Percentiles rank a stretch among this genome's conserved stretches.
Evolutionary conservation across 2,888 invertebrate genomes (phyloP).

Genomic region (Aspidapion aeneum): DNA sequence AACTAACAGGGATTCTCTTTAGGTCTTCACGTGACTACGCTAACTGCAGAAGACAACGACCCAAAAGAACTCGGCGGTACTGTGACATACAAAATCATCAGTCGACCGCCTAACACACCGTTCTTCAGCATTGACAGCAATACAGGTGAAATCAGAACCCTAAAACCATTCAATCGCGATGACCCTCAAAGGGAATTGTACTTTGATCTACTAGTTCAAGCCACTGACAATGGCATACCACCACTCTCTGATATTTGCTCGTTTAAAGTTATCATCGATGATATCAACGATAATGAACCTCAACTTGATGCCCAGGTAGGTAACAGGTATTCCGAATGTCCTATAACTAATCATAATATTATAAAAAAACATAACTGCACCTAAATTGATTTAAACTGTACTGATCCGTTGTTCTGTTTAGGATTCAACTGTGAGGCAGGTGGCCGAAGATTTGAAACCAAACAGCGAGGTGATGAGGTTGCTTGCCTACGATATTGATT

Average conservation of each 20-base stretch:
- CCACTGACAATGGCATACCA: constrained; percentile 89
- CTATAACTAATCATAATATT: background rate
- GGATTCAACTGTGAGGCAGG: constrained; percentile 55
- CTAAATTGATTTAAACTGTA: background rate
- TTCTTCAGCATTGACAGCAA: constrained; percentile 76
- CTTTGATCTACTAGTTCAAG: constrained; percentile 83
- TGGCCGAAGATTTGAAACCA: constrained; percentile 74
- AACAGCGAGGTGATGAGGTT: constrained; percentile 80
- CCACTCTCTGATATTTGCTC: constrained; percentile 91
- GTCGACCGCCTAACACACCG: constrained; percentile 67
- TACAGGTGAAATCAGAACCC: constrained; percentile 75
- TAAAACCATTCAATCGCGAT: constrained; percentile 81
- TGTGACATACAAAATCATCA: constrained; percentile 80
- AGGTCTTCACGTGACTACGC: too few species aligned
- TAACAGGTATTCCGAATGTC: too few species aligned
- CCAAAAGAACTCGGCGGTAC: constrained; percentile 72
- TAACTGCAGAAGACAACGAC: constrained; percentile 72
- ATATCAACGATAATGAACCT: constrained; percentile 89
- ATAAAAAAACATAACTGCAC: constrained; percentile 5
- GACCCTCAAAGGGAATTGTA: constrained; percentile 82
- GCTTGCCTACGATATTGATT: constrained; percentile 90
- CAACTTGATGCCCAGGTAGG: constrained; percentile 78
- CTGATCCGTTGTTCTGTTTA: constrained; percentile 28
- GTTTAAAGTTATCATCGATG: constrained; percentile 84
- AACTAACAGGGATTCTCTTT: too few species aligned